Evolutionary conservation across 2,888 invertebrate species (phyloP).

Genomic region (Melanostoma mellinum): DNA sequence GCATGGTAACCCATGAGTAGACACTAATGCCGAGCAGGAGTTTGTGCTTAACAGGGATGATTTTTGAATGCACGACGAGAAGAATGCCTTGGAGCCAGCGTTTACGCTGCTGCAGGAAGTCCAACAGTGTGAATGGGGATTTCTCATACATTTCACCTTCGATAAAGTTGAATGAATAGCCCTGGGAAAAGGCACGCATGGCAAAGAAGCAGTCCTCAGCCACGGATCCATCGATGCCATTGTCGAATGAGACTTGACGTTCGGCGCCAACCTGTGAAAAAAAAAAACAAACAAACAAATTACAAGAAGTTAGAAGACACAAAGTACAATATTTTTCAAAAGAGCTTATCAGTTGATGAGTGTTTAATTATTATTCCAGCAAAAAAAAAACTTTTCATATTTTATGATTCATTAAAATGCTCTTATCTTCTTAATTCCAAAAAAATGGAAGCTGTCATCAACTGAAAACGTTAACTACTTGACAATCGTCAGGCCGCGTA

Average conservation of each 20-base stretch:
- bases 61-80: conserved; percentile 92
- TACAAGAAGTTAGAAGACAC: conserved; percentile 18
- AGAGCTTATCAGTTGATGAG: no score
- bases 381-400: no score
- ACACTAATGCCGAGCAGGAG: conserved; percentile 92
- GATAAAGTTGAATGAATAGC: conserved; percentile 96
- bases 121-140: conserved; percentile 96
- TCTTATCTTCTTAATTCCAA: no score
- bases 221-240: conserved; percentile 97
- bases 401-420: no score
- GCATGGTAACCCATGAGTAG: conserved; percentile 98
- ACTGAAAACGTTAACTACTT: no score
- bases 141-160: conserved; percentile 99
- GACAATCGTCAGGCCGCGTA: no score
- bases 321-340: background rate
- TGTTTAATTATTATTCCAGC: no score
- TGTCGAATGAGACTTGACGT: conserved; percentile 95
- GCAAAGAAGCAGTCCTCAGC: conserved; percentile 99
- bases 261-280: conserved; percentile 94
- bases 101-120: conserved; percentile 97
- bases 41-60: conserved; percentile 91
- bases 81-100: conserved; percentile 97
- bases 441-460: no score
- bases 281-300: conserved; percentile 76
- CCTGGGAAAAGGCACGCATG: conserved; percentile 95